Conservation (phyloP, 2,113 vertebrate species). For the Rhinopomastus cyanomelas region DNA sequence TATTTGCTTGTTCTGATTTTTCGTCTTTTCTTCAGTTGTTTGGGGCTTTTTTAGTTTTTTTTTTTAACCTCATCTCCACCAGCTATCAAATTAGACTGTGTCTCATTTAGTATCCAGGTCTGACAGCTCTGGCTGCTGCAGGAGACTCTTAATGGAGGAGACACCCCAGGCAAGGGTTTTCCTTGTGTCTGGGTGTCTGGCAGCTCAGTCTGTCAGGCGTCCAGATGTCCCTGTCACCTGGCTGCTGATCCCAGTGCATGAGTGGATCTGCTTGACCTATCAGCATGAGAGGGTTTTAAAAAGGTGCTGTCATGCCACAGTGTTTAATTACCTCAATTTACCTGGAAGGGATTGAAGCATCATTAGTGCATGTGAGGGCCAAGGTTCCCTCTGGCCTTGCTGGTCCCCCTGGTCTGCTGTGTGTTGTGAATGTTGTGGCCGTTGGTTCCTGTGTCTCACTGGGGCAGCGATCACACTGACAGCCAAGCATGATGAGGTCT, state of each 20-base stretch:
- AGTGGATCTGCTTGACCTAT: background rate
- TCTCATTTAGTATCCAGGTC: background rate
- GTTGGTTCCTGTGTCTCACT: background rate
- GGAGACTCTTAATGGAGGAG: background rate
- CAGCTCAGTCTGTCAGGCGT: rapidly evolving
- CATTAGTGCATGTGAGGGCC: rapidly evolving
- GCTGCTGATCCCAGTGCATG: rapidly evolving
- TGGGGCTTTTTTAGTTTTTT: no score
- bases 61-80: background rate
- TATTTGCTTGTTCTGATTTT: no score
- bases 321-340: background rate
- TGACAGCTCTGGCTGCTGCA: background rate
- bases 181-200: background rate
- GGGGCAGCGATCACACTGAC: rapidly evolving
- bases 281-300: no score
- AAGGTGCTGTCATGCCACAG: background rate
- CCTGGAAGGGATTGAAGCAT: background rate
- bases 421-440: background rate
- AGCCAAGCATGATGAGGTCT: background rate
- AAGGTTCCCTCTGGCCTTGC: background rate
- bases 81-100: background rate
- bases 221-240: background rate
- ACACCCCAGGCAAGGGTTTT: background rate
- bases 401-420: background rate
- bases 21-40: no score